Base-by-base conservation (phyloP, 2,113 vertebrate species). In the Peucedramus taeniatus region DNA sequence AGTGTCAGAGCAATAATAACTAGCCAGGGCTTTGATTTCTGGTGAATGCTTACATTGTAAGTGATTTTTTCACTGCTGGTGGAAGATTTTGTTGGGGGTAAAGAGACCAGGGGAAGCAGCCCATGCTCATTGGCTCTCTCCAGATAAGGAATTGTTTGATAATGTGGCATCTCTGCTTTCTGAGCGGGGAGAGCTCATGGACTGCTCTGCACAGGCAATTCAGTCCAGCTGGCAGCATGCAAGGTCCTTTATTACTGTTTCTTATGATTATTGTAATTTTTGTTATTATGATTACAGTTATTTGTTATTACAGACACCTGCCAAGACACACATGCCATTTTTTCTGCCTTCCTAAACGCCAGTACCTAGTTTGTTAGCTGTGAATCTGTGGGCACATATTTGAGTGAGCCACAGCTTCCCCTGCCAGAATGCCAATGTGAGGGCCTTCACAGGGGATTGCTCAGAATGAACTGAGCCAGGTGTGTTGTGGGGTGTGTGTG, bases 11-110 rank as follows among this genome's bases (percentile, higher is more conserved):
- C 94, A 93, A 92, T 94, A 94, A 95, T 82, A 96, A 96, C 90
- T 91, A 95, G 70, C 90, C 8, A 28, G 87, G 92, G 90, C 94
- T 97, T 96, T 96, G 91, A 96, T 96, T 97, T 97, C 83, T 90
- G 61, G 42, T 74, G 83, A 93, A 88, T 82, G 68, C 81, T 66
- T 96, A 26, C 0, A 0, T 91, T 31, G 54, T 33, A 87, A 93
- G 57, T 68, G 74, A 86, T 87, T 94, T 96, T 84, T 86, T 96
- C 39, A 0, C 42, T 71, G 87, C 89, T 90, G 82, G 66, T n/a
- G 22, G 56, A 92, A 74, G 85, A 63, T 86, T 83, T 95, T 89
- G 31, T 26, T 60, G 59, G 20, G 54, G 35, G 18, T 79, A 81
- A 89, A 50, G 56, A 78, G 81, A 81, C 72, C 9, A 35, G 30